Evolutionary conservation across 2,888 invertebrate genomes (phyloP).

Genomic region (Dinocampus coccinellae): DNA sequence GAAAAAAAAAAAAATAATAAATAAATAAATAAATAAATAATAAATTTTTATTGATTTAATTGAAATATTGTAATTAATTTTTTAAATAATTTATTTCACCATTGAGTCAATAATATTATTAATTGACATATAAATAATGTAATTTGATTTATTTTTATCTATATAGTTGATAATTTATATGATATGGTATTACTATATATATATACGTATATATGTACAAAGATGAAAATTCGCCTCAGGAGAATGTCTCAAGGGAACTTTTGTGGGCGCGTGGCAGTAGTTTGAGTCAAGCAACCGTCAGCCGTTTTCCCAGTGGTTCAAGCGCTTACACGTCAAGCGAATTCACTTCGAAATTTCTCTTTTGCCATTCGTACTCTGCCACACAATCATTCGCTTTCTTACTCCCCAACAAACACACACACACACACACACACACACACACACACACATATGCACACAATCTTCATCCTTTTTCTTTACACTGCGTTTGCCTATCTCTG

Average conservation of each 20-base stretch:
- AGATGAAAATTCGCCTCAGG: not conserved
- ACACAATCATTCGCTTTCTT: not conserved
- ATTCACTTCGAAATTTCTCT: not conserved
- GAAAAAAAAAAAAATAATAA: not conserved
- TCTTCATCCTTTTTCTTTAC: not conserved
- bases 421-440: too few species aligned
- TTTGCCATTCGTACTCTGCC: not conserved
- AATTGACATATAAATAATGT: not conserved
- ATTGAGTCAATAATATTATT: not conserved
- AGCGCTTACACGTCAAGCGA: not conserved
- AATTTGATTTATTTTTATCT: not conserved
- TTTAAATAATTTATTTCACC: not conserved
- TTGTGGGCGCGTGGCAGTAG: constrained; percentile 15
- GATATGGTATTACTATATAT: not conserved
- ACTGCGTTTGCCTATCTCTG: not conserved
- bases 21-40: not conserved
- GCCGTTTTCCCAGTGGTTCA: constrained; percentile 19
- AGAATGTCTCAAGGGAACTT: not conserved
- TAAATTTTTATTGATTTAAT: not conserved
- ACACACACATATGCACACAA: too few species aligned
- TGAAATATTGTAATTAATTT: not conserved
- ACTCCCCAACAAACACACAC: too few species aligned
- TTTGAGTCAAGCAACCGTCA: constrained; percentile 27
- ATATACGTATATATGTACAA: not conserved
- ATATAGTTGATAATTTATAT: not conserved